Base-by-base conservation (phyloP, 92 coral and sea anemone genomes). In the Umimayanthus chanpuru region DNA sequence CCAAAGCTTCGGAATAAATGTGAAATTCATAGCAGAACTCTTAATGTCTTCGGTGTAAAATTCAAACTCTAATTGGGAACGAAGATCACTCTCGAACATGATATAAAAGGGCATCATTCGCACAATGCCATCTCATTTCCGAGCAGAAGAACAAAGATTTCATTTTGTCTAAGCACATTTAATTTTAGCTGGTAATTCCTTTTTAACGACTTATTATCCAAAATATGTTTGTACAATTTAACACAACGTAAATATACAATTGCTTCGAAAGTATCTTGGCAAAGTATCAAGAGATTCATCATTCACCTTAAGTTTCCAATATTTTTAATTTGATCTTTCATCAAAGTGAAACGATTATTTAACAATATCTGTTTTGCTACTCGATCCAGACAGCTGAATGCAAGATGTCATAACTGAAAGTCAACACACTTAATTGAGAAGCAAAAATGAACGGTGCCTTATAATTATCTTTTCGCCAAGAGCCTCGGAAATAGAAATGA, bases 1-100 rank as follows among this genome's bases (percentile, higher is more conserved):
- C 87, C 77, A 43, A 83, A 83, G 79, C 87, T 83, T 41, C 65
- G 70, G 78, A 26, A 41, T 18, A 43, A 83, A 83, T 28, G 44
- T 47, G 55, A 47, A 68, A 71, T 47, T 26, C 39, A 68, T 43
- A 20, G 68, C 65, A 43, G 47, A 83, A 70, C 78, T 68, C 41
- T 83, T 47, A 44, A 73, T 68, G 75, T 40, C 47, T 56, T 14
- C 16, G 65, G 78, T 41, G 43, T 83, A 83, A n/a, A 70, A 83
- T 83, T 83, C 87, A 83, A 83, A 83, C 87, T 83, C 87, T 83
- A 83, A 83, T 83, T 83, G 65, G 77, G 65, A 36, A n/a, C 65
- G 39, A 83, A 83, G 40, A 65, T 66, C 76, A 39, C 55, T 82
- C 55, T 82, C 55, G 36, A 67, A 14, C 4, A 26, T 16, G 66